Evolutionary conservation across 64 coral and sea anemone genomes (phyloP).

Genomic region (Stichodactyla mertensii): DNA sequence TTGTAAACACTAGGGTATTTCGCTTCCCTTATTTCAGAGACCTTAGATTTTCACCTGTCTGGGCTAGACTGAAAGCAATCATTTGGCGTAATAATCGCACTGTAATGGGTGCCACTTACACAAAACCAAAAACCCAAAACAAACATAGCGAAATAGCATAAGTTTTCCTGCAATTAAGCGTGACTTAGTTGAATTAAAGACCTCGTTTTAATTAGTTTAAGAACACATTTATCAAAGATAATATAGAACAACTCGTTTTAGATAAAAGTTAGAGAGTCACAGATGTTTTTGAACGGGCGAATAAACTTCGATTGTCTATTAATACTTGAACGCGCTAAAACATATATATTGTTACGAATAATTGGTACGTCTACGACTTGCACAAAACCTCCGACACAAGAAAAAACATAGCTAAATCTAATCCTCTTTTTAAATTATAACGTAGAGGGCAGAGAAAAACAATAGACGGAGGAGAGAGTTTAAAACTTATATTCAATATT

Average conservation of each 20-base stretch:
- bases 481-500: too few species aligned
- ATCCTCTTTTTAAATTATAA: too few species aligned
- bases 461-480: too few species aligned
- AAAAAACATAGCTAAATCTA: too few species aligned
- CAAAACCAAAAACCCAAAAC: not conserved
- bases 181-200: constrained; percentile 5
- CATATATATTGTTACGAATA: too few species aligned
- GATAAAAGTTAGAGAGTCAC: not conserved
- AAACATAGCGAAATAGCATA: not conserved
- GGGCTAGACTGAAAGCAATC: not conserved
- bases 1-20: not conserved
- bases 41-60: not conserved
- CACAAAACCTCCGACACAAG: too few species aligned
- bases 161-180: not conserved
- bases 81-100: not conserved
- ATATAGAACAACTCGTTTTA: not conserved
- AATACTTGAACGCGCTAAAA: not conserved
- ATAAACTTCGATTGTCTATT: not conserved
- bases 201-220: constrained; percentile 10
- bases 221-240: constrained; percentile 5
- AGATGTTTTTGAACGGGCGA: not conserved
- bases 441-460: too few species aligned
- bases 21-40: not conserved
- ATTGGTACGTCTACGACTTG: too few species aligned
- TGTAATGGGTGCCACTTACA: not conserved